Conservation (phyloP, 2,888 invertebrate species). For the Megastigmus dorsalis region DNA sequence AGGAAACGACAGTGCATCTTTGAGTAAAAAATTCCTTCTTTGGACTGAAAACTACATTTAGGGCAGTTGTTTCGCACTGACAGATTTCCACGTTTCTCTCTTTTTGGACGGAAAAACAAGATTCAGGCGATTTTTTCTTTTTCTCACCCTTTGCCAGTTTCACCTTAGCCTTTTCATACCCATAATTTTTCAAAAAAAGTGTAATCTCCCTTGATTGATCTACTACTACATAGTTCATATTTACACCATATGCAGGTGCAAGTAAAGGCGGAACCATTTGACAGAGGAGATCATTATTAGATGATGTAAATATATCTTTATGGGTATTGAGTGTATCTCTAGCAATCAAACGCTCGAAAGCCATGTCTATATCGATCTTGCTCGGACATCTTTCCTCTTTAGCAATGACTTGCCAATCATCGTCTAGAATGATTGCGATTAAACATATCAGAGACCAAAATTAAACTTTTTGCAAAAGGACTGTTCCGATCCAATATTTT, state of each 20-base stretch:
- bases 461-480: too few relatives aligned
- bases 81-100: constrained; percentile 71
- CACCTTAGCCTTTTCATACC: constrained; percentile 75
- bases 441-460: too few relatives aligned
- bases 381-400: constrained; percentile 76
- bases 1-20: constrained; percentile 8
- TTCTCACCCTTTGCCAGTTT: constrained; percentile 67
- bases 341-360: constrained; percentile 77
- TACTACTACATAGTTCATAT: constrained; percentile 23
- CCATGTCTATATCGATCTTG: constrained; percentile 79
- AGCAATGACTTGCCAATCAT: constrained; percentile 69
- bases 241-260: constrained; percentile 23
- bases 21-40: constrained; percentile 65
- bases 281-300: background rate
- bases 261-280: background rate
- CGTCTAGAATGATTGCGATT: constrained; percentile 39
- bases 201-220: constrained; percentile 10
- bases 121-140: constrained; percentile 55
- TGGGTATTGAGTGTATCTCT: constrained; percentile 73
- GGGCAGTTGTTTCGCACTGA: constrained; percentile 75
- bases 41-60: constrained; percentile 77
- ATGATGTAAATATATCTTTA: background rate
- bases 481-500: too few relatives aligned
- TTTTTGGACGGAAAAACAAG: constrained; percentile 69
- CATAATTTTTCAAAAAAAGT: constrained; percentile 76